A percentile compares a stretch with the other conserved stretches of the same genome.
Conservation (phyloP, 2,797 vertebrate species). For the Pseudopleuronectes americanus region DNA sequence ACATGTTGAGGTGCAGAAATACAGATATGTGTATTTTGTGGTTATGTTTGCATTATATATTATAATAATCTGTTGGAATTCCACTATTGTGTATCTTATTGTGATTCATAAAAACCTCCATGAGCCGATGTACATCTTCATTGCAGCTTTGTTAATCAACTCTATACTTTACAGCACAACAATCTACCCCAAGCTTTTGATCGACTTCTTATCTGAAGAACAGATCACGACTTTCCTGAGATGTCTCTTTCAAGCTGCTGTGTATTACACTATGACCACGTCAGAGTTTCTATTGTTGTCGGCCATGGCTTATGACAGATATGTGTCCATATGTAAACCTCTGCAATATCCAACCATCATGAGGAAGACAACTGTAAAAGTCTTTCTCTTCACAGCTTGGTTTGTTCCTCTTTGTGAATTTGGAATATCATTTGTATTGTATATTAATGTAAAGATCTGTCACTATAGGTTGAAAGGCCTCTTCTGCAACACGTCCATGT, state of each 20-base stretch:
- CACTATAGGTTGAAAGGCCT: neutral
- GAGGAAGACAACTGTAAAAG: conserved; percentile 20
- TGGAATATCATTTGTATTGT: neutral
- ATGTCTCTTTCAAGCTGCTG: conserved; percentile 29
- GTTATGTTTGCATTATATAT: conserved; percentile 32
- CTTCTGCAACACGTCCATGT: conserved; percentile 16
- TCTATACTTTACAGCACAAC: conserved; percentile 19
- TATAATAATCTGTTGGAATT: conserved; percentile 41
- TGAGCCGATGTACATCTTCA: conserved; percentile 63
- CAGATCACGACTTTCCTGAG: conserved; percentile 24
- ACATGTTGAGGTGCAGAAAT: conserved; percentile 36
- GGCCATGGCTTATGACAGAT: conserved; percentile 59
- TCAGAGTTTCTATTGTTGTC: conserved; percentile 47
- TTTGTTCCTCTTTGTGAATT: conserved; percentile 24
- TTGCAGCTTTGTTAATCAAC: conserved; percentile 52
- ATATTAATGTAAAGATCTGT: neutral
- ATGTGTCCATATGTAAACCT: conserved; percentile 55
- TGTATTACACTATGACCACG: neutral
- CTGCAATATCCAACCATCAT: conserved; percentile 43
- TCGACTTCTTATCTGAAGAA: conserved; percentile 32
- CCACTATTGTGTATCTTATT: conserved; percentile 39
- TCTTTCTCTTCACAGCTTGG: conserved; percentile 23
- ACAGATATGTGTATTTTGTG: conserved; percentile 45
- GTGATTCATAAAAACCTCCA: conserved; percentile 48
- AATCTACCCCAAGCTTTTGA: conserved; percentile 48